These are phyloP conservation scores for Echinarachnius parma DNA, from an alignment of 53 echinoderm and acorn worm genomes.

Conservation along the genomic window DNA sequence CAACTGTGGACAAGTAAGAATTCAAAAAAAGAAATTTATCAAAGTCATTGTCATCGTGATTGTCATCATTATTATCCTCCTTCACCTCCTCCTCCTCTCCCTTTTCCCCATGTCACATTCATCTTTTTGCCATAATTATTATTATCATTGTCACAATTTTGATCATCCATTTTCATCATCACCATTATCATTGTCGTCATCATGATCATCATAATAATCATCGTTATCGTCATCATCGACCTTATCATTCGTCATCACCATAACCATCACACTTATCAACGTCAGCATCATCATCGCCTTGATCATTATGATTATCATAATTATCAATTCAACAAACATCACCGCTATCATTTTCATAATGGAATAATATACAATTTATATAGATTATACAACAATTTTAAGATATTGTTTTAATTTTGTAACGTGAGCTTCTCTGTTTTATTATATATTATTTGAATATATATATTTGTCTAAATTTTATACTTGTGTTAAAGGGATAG, in stretches of 20 bases:
- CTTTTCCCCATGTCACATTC: no score
- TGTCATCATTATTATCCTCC: neutral
- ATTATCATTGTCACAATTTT: neutral
- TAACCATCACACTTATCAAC: neutral
- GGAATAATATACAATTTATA: no score
- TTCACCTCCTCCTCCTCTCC: neutral
- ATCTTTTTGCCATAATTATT: neutral
- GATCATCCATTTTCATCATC: neutral
- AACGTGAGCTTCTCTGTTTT: no score
- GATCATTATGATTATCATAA: neutral
- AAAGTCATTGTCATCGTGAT: neutral
- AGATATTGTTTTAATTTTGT: no score
- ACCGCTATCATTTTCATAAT: neutral
- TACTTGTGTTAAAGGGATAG: no score
- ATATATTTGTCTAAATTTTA: no score
- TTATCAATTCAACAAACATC: neutral
- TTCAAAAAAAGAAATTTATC: neutral
- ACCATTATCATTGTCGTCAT: neutral
- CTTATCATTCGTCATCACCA: neutral
- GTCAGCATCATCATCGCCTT: no score
- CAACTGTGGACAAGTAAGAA: slow-evolving; percentile 93
- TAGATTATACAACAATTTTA: no score
- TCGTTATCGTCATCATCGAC: neutral
- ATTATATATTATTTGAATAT: no score
- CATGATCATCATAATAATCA: neutral